phyloP scores from a whole-genome alignment of 2,888 invertebrate species.

The Bhutanitis thaidina region DNA sequence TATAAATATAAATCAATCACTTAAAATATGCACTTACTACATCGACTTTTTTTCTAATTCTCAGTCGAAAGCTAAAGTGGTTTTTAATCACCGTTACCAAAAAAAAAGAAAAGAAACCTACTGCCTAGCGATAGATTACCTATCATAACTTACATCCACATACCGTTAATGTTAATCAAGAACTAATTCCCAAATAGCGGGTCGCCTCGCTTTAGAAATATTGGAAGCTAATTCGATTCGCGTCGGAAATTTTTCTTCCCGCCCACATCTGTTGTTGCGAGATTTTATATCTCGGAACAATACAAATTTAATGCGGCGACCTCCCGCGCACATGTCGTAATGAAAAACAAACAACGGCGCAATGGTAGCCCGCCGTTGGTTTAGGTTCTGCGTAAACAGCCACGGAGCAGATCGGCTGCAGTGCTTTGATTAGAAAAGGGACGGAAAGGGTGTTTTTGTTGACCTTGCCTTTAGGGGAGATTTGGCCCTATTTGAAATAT shows the following conservation, averaged over 20 bases:
- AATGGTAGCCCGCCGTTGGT: conserved; percentile 14
- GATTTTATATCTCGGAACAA: conserved; percentile 25
- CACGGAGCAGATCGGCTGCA: conserved; percentile 18
- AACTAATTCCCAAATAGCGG: conserved; percentile 17
- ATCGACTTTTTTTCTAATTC: too few species aligned
- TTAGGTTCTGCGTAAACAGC: conserved; percentile 18
- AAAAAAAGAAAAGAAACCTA: too few species aligned
- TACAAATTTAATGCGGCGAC: conserved; percentile 25
- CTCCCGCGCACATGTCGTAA: conserved; percentile 33
- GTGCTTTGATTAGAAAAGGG: conserved; percentile 28
- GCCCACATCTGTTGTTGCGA: conserved; percentile 10
- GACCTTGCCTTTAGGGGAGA: conserved; percentile 31
- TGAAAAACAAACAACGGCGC: conserved; percentile 33
- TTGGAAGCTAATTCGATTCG: conserved; percentile 15
- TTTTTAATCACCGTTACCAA: too few species aligned
- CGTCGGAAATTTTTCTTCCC: conserved; percentile 4
- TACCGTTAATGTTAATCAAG: conserved; percentile 15
- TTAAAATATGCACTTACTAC: too few species aligned
- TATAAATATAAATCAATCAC: too few species aligned
- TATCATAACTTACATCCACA: neutral
- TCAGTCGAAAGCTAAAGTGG: too few species aligned
- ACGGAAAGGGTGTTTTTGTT: conserved; percentile 22
- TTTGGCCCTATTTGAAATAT: conserved; percentile 23
- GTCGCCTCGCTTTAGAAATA: conserved; percentile 14
- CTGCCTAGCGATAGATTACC: neutral